A percentile compares a stretch with the other conserved stretches of the same genome.
Evolutionary conservation across 2,113 vertebrate species (phyloP).

Genomic region (Solenodon paradoxus): DNA sequence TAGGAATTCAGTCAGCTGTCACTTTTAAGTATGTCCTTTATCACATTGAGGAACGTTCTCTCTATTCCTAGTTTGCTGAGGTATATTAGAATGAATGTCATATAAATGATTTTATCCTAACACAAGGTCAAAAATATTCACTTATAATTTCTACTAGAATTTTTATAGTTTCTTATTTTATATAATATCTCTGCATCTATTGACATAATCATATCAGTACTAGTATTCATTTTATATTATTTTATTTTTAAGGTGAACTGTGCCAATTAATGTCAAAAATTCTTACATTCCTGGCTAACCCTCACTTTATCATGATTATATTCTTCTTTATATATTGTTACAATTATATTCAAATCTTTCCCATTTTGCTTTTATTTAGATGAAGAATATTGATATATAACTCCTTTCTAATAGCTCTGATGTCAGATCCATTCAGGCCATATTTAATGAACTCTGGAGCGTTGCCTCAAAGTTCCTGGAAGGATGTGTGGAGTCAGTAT

Average conservation of each 20-base stretch:
- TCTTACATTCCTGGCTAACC: background rate
- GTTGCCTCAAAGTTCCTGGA: too few relatives aligned
- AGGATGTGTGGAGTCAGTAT: too few relatives aligned
- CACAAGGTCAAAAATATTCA: too few relatives aligned
- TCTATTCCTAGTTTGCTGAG: too few relatives aligned
- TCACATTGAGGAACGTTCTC: background rate
- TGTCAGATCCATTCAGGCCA: background rate
- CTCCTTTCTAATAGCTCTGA: background rate
- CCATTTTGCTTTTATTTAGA: background rate
- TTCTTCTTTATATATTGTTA: background rate
- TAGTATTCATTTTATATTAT: background rate
- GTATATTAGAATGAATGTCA: background rate
- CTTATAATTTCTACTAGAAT: too few relatives aligned
- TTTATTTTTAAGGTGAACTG: background rate
- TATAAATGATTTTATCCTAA: too few relatives aligned
- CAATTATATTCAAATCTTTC: background rate
- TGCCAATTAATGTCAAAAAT: background rate
- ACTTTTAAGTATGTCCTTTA: too few relatives aligned
- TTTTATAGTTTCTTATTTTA: too few relatives aligned
- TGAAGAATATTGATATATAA: background rate
- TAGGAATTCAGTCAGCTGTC: too few relatives aligned
- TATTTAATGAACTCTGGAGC: too few relatives aligned
- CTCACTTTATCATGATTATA: background rate
- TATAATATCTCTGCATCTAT: background rate
- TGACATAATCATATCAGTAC: background rate